A percentile compares a stretch with the other conserved stretches of the same genome.
These are phyloP conservation scores for Scaptomyza flava DNA, from an alignment of 2,888 invertebrate species.

Conservation along the genomic window DNA sequence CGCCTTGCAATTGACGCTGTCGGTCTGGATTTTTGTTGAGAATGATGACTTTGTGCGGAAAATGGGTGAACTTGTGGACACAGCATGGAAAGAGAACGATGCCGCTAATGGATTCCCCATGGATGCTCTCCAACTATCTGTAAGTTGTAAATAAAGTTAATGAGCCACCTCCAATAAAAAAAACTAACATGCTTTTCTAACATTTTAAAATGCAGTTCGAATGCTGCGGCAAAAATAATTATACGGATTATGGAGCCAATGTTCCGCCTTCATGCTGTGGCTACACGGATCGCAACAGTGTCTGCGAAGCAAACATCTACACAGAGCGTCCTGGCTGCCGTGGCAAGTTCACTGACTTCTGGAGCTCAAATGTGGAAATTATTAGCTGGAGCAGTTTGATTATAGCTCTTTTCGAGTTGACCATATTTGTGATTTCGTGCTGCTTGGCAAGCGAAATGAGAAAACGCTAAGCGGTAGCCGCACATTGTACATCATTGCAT, in stretches of 20 bases:
- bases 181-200: not conserved
- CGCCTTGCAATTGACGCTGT: conserved; percentile 89
- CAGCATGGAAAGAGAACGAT: conserved; percentile 79
- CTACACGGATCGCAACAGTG: conserved; percentile 36
- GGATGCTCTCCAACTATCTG: conserved; percentile 77
- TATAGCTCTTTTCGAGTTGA: conserved; percentile 89
- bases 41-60: conserved; percentile 85
- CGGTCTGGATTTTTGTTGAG: conserved; percentile 88
- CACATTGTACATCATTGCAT: conserved; percentile 1
- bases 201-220: conserved; percentile 61
- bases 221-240: conserved; percentile 75
- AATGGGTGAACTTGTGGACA: conserved; percentile 85
- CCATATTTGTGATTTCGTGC: conserved; percentile 92
- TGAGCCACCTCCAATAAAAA: not conserved
- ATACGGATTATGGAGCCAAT: conserved; percentile 46
- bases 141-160: conserved; percentile 51
- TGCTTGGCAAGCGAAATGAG: conserved; percentile 93
- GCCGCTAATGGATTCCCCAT: conserved; percentile 70
- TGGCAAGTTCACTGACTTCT: conserved; percentile 83
- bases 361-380: conserved; percentile 80
- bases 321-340: conserved; percentile 61
- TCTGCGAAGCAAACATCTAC: conserved; percentile 60
- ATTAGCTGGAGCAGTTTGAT: conserved; percentile 89
- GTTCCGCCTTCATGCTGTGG: conserved; percentile 81
- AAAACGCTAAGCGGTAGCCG: conserved; percentile 83